Percentiles rank a stretch among this genome's conserved stretches.
phyloP scores from a whole-genome alignment of 2,797 vertebrate genomes.

The Centropyge bicolor region DNA sequence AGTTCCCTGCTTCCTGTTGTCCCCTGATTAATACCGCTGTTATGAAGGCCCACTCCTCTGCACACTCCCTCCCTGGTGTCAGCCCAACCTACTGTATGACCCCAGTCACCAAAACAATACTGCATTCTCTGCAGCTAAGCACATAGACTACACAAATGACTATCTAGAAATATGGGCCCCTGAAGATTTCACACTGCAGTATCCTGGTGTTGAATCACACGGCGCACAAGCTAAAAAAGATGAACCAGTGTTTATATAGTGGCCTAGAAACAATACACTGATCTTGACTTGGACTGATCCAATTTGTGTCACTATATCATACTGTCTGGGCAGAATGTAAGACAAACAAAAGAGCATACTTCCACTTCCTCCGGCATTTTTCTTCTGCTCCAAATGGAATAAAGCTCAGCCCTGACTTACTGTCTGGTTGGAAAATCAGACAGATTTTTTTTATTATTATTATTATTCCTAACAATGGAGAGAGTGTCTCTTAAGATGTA shows the following conservation, averaged over 20 bases:
- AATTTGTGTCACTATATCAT: constrained; percentile 34
- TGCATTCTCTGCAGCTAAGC: constrained; percentile 31
- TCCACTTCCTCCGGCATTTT: constrained; percentile 7
- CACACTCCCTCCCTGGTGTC: not conserved
- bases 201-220: not conserved
- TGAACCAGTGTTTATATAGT: constrained; percentile 28
- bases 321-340: constrained; percentile 46
- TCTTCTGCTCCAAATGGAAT: constrained; percentile 27
- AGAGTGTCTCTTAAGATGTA: constrained; percentile 41
- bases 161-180: constrained; percentile 19
- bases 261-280: constrained; percentile 26
- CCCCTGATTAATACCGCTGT: constrained; percentile 38
- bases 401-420: constrained; percentile 36
- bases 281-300: constrained; percentile 37
- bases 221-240: constrained; percentile 1
- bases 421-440: constrained; percentile 36
- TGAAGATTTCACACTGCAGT: constrained; percentile 13
- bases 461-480: constrained; percentile 51
- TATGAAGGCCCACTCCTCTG: constrained; percentile 12
- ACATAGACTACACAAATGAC: constrained; percentile 11
- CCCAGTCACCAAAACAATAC: constrained; percentile 53
- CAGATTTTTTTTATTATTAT: constrained; percentile 36
- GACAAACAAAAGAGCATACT: constrained; percentile 29
- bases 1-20: constrained; percentile 36
- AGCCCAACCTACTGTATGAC: constrained; percentile 37